Evolutionary conservation across 1,140 invertebrate genomes (phyloP).

Genomic region (Drosophila paulistorum): DNA sequence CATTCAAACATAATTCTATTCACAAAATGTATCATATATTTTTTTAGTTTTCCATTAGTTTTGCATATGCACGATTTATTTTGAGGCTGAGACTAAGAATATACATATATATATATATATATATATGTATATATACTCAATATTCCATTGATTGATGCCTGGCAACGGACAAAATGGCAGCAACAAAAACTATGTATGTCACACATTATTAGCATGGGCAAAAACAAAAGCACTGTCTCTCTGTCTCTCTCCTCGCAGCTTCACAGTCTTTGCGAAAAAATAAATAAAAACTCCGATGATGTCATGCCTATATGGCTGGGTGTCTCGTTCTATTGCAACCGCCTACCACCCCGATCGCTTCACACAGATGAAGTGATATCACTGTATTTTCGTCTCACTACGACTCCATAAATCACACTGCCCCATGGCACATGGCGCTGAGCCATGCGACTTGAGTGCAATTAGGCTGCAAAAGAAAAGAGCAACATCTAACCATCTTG

Average conservation of each 20-base stretch:
- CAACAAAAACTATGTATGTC: conserved; percentile 16
- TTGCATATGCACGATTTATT: conserved; percentile 11
- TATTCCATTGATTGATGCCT: conserved; percentile 14
- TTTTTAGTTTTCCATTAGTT: conserved; percentile 11
- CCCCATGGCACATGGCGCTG: no score
- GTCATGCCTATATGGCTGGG: conserved; percentile 4
- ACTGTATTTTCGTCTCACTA: neutral
- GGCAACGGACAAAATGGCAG: conserved; percentile 6
- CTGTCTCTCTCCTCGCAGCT: no score
- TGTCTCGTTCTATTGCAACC: no score
- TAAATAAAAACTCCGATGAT: conserved; percentile 5
- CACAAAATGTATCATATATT: no score
- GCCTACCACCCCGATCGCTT: no score
- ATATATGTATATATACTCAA: neutral
- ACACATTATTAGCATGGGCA: conserved; percentile 17
- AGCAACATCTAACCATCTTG: neutral
- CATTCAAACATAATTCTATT: neutral
- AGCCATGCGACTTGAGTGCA: no score
- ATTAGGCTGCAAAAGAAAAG: no score
- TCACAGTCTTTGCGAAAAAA: no score
- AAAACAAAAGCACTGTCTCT: conserved; percentile 12
- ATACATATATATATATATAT: neutral
- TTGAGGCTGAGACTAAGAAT: conserved; percentile 3
- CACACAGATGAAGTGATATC: conserved; percentile 14
- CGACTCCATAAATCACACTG: conserved; percentile 19